Base-by-base conservation (phyloP, 1,140 invertebrate genomes). In the Ceratina japonica region DNA sequence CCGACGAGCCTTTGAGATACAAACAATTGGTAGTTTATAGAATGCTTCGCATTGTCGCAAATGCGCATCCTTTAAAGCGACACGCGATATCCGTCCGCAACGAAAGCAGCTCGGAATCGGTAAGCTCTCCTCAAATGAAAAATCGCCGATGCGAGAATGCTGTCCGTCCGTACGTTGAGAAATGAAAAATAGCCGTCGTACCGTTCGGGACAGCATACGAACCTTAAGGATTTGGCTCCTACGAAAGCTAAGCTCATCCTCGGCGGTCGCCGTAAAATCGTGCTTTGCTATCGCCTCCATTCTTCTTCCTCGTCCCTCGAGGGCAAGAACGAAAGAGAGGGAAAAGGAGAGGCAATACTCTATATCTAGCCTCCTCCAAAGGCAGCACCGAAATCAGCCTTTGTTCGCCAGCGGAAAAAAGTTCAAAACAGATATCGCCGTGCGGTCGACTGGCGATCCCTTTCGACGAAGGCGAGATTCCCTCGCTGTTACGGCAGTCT, bases 271-370 rank as follows among this genome's bases (percentile, higher is more conserved):
- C 91, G 95, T 97, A 93, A 99, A 99, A 94, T 99, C 98, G 93
- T 99, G 98, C 94, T 99, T 99, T 85, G 98, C 98, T 93, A 97
- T 95, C 89, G 98, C 99, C 95, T 99, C 98, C 99, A 99, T 99
- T 89, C 83, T 89, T 87, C 71, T 70, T 83, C 84, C 70, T 87
- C 79, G 65, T 71, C 76, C 65, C 54, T 70, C 79, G 63, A 76
- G 85, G 73, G 74, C 31, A 66, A 81, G 56, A 49, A 31, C 20
- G 63, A 49, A 74, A 84, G 71, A 75, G 27, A 74, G 56, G 51
- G 69, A 81, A 59, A 72, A 56, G 74, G 49, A 84, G 74, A 74
- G 79, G 51, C 74, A 44, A 56, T 44, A 54, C 49, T 44, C 37
- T 75, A 44, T 80, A 80, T 69, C 78, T 63, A 72, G 66, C 37